Conservation (phyloP, 2,113 vertebrate species). For the Mus pahari region DNA sequence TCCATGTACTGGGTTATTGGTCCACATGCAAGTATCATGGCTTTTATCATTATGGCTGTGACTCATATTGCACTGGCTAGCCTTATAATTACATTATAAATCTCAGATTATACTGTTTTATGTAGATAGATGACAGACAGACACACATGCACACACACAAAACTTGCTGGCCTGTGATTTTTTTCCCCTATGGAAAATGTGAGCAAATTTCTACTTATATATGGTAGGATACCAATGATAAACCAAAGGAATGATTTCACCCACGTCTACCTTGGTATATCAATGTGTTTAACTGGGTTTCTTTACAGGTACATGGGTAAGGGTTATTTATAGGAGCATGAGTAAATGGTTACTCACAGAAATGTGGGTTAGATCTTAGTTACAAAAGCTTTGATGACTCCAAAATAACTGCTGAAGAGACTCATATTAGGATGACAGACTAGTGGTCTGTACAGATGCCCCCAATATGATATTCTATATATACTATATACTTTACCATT, state of each 20-base stretch:
- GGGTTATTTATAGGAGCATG: background rate
- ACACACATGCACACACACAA: background rate
- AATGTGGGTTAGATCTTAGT: background rate
- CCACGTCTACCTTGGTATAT: background rate
- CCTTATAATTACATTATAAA: background rate
- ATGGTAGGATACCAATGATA: background rate
- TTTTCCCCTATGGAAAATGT: background rate
- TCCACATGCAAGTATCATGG: background rate
- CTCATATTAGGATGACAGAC: background rate
- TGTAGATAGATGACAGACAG: background rate
- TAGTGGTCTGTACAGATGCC: background rate
- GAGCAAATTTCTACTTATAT: background rate
- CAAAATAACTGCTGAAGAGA: background rate
- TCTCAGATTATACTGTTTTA: background rate
- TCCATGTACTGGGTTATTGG: background rate
- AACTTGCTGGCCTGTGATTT: background rate
- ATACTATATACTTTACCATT: background rate
- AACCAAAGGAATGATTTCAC: background rate
- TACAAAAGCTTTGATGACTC: background rate
- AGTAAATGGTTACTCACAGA: background rate
- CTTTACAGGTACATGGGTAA: background rate
- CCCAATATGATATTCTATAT: background rate
- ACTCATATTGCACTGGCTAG: background rate
- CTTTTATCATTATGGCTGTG: background rate
- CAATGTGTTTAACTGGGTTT: background rate